A percentile compares a stretch with the other conserved stretches of the same genome.
Conservation (phyloP, 2,888 invertebrate species). For the Drosophila eohydei region DNA sequence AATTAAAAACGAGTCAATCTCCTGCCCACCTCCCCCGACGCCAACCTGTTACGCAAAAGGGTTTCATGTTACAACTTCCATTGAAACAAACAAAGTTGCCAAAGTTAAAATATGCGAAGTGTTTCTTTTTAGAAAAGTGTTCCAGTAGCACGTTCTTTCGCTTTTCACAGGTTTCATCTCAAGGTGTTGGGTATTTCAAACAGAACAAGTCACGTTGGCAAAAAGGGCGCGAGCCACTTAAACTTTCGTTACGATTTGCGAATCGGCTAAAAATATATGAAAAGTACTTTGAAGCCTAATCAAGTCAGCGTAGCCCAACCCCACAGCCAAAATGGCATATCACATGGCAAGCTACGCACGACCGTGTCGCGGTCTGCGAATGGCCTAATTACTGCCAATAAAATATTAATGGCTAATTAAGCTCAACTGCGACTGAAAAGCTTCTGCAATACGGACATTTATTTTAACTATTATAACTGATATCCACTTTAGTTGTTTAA, state of each 20-base stretch:
- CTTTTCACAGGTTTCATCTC: constrained; percentile 39
- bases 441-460: constrained; percentile 23
- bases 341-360: constrained; percentile 7
- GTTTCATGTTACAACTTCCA: constrained; percentile 69
- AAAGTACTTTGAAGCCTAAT: constrained; percentile 49
- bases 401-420: constrained; percentile 79
- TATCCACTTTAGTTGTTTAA: background rate
- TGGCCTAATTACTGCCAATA: constrained; percentile 66
- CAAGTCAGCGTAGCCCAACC: constrained; percentile 12
- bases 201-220: constrained; percentile 66
- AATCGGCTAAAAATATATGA: constrained; percentile 9
- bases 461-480: constrained; percentile 1
- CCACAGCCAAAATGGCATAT: constrained; percentile 32
- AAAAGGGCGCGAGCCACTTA: constrained; percentile 19
- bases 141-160: constrained; percentile 24
- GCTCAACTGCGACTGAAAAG: constrained; percentile 47
- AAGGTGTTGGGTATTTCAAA: constrained; percentile 57
- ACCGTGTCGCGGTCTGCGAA: constrained; percentile 42
- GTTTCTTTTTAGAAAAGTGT: constrained; percentile 1
- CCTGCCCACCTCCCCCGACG: background rate
- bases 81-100: constrained; percentile 60
- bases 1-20: constrained; percentile 53
- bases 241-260: constrained; percentile 13
- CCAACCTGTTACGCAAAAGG: constrained; percentile 72
- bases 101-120: constrained; percentile 59